Conservation (phyloP, 2,888 invertebrate genomes). For the Brachyopa scutellaris region DNA sequence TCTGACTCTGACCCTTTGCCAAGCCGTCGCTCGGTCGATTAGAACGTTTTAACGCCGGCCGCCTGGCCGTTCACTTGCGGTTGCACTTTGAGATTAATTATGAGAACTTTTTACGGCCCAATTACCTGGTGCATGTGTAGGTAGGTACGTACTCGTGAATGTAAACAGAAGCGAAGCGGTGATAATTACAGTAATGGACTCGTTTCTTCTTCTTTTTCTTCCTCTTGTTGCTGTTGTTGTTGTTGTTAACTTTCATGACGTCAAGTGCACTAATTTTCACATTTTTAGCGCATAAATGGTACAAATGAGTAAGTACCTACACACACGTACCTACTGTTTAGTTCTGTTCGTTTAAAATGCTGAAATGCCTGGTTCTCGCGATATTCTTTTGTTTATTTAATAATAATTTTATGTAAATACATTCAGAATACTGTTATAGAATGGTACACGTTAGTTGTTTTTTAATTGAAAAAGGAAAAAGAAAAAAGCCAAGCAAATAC, state of each 20-base stretch:
- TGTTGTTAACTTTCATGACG: slow-evolving; percentile 10
- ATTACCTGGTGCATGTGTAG: no score
- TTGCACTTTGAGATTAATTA: slow-evolving; percentile 27
- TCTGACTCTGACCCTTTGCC: slow-evolving; percentile 9
- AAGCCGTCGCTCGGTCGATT: neutral
- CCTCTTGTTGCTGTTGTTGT: neutral
- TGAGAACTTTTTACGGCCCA: slow-evolving; percentile 43
- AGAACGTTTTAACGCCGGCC: slow-evolving; percentile 14
- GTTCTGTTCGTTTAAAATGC: slow-evolving; percentile 15
- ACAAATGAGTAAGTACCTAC: neutral
- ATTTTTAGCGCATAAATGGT: slow-evolving; percentile 28
- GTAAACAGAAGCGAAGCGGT: slow-evolving; percentile 7
- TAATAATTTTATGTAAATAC: no score
- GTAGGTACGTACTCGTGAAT: no score
- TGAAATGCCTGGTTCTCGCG: neutral
- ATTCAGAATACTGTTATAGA: slow-evolving; percentile 35
- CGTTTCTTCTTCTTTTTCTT: neutral
- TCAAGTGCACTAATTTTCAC: slow-evolving; percentile 26
- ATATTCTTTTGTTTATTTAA: no score
- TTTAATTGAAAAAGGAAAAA: slow-evolving; percentile 11
- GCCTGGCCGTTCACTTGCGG: neutral
- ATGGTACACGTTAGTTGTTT: slow-evolving; percentile 10
- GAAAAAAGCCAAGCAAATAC: neutral
- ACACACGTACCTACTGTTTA: neutral
- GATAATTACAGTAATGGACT: slow-evolving; percentile 31